Percentiles rank a stretch among this genome's conserved stretches.
phyloP scores from a whole-genome alignment of 2,888 invertebrate genomes.

The Machimus rusticus region DNA sequence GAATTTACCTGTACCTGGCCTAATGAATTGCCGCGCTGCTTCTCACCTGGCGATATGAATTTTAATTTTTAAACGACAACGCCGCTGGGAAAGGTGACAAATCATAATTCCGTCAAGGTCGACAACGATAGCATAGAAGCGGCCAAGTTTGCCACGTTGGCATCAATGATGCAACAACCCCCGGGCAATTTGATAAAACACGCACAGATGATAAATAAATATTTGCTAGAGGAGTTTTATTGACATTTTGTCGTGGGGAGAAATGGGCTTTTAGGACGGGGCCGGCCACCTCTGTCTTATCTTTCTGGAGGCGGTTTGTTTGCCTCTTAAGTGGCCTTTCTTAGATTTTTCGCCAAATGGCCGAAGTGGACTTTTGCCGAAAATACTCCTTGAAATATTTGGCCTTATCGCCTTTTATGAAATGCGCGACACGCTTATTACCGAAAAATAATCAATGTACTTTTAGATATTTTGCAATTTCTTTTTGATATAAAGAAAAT shows the following conservation, averaged over 20 bases:
- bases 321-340: background rate
- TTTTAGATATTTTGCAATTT: background rate
- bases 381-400: background rate
- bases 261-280: background rate
- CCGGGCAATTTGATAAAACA: background rate
- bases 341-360: background rate
- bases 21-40: background rate
- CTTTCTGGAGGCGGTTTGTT: background rate
- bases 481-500: background rate
- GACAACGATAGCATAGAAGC: background rate
- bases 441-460: background rate
- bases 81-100: background rate
- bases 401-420: background rate
- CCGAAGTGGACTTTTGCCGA: background rate
- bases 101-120: constrained; percentile 1
- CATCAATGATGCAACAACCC: background rate
- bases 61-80: background rate
- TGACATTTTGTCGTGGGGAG: background rate
- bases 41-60: constrained; percentile 1
- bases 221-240: background rate
- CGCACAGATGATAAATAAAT: background rate
- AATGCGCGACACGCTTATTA: background rate
- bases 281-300: background rate
- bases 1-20: background rate
- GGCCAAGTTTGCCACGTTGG: background rate